Conservation (phyloP, 2,888 invertebrate genomes). For the Aproaerema taeniolella region DNA sequence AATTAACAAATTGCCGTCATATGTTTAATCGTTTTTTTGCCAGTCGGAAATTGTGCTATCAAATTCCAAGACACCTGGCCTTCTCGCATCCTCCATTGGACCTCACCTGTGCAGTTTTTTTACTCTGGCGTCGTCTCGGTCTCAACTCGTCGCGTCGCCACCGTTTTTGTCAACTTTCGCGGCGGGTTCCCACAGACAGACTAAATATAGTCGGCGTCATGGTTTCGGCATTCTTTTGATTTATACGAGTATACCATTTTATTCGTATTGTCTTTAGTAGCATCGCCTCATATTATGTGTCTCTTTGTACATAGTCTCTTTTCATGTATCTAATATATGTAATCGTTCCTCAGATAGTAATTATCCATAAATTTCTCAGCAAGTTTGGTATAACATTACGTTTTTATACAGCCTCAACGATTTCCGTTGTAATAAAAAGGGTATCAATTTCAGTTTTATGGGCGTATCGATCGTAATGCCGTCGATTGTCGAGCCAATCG, state of each 20-base stretch:
- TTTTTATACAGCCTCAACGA: conserved; percentile 10
- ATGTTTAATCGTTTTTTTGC: too few species aligned
- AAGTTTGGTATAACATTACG: neutral
- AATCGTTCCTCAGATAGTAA: too few species aligned
- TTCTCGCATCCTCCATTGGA: conserved; percentile 22
- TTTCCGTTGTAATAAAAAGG: conserved; percentile 17
- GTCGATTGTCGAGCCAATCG: conserved; percentile 39
- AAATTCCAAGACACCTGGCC: conserved; percentile 30
- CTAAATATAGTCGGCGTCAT: conserved; percentile 37
- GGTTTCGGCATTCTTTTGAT: conserved; percentile 39
- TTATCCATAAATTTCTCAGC: too few species aligned
- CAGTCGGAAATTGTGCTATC: conserved; percentile 13
- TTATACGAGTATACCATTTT: conserved; percentile 40
- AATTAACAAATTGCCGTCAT: too few species aligned
- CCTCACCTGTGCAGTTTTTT: conserved; percentile 32
- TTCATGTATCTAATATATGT: too few species aligned
- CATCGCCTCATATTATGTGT: too few species aligned
- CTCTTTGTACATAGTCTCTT: too few species aligned
- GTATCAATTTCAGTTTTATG: conserved; percentile 38
- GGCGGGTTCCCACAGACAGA: conserved; percentile 41
- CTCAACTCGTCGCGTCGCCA: conserved; percentile 45
- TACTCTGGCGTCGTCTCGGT: conserved; percentile 28
- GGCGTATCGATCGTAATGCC: conserved; percentile 30
- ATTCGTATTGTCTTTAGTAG: conserved; percentile 18
- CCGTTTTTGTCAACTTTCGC: conserved; percentile 64